Evolutionary conservation across 2,888 invertebrate species (phyloP).

Genomic region (Blastobasis lacticolella): DNA sequence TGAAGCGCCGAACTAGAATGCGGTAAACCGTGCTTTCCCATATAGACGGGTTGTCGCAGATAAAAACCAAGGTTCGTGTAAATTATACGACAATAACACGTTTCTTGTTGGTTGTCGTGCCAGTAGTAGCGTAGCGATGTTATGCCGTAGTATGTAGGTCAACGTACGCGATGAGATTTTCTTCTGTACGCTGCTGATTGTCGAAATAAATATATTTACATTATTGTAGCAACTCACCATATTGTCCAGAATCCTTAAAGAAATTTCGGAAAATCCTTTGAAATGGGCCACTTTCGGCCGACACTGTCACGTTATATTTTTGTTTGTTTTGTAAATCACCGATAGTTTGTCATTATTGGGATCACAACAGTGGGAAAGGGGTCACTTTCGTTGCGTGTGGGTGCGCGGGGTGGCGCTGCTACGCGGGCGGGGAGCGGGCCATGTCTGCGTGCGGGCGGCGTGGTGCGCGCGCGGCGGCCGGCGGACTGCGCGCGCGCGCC

Average conservation of each 20-base stretch:
- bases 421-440: constrained; percentile 35
- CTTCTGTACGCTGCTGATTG: constrained; percentile 20
- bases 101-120: constrained; percentile 27
- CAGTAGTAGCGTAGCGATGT: constrained; percentile 25
- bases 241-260: constrained; percentile 25
- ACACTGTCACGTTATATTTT: constrained; percentile 47
- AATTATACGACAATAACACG: constrained; percentile 5
- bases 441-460: constrained; percentile 37
- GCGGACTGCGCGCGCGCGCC: constrained; percentile 41
- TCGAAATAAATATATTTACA: constrained; percentile 1
- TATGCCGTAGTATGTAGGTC: constrained; percentile 40
- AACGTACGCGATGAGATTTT: constrained; percentile 43
- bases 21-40: too few species aligned
- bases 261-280: constrained; percentile 38
- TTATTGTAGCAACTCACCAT: constrained; percentile 40
- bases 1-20: too few species aligned
- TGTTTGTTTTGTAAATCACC: constrained; percentile 30
- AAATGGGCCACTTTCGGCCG: constrained; percentile 43
- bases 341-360: constrained; percentile 46
- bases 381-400: constrained; percentile 40
- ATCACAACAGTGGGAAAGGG: constrained; percentile 44
- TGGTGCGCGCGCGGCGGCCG: constrained; percentile 51
- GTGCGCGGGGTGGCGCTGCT: constrained; percentile 21
- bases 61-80: constrained; percentile 11
- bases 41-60: neutral